Evolutionary conservation across 2,888 invertebrate species (phyloP), one percentile per base, ranked within the genome.

Genomic region (Thymelicus acteon): DNA sequence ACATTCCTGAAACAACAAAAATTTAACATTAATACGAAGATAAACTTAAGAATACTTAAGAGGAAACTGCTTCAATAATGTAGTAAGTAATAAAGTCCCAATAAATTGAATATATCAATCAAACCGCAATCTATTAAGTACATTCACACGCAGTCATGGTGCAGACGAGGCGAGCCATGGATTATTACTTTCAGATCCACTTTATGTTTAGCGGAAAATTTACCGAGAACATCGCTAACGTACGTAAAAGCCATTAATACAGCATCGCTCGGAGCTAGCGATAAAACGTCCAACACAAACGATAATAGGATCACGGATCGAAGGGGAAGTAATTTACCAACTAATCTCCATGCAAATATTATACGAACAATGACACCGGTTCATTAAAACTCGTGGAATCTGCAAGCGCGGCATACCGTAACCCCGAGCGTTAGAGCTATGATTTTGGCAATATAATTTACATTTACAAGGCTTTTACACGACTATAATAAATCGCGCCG

Each of bases 331-430:
- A 85, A 88, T 91, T 84, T 85, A 77, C 80, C 73, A 89, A 85
- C 82, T 85, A 87, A 91, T 91, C 80, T 88, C 81, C 85, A 91
- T 91, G 91, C 88, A 89, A 92, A 92, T 91, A 83, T 70, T 76
- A 73, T 75, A 78, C 81, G 80, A 84, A 77, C 77, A 78, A 84
- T 82, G 83, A 82, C 85, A 82, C 75, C 73, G 79, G 80, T 81
- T 80, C 78, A 82, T 80, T 82, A 79, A 81, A 81, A 80, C 77
- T 75, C 75, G 39, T 31, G 54, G 57, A 62, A 62, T 49, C 54
- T 15, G 52, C 64, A 54, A 39, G 52, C 65, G 66, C 71, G 52
- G 60, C 61, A 52, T 31, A 57, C 31, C 66, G 31, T 44, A 48
- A 60, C 60, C 66, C 66, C 44, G 6, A 31, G 47, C 54, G 15